phyloP scores from a whole-genome alignment of 1,140 invertebrate species.

The Formica selysi region DNA sequence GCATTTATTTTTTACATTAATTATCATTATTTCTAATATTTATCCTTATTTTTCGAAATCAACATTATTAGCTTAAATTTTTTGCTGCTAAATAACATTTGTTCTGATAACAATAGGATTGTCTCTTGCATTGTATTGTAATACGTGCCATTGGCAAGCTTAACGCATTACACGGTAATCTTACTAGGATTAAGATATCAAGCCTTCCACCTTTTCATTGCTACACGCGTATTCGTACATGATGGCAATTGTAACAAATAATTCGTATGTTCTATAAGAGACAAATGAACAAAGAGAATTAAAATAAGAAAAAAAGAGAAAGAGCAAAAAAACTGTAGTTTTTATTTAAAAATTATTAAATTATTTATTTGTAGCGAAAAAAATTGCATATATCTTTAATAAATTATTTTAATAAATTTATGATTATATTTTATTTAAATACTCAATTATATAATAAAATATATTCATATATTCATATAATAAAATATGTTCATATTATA shows the following conservation, averaged over 20 bases:
- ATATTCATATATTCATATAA: neutral
- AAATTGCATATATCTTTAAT: neutral
- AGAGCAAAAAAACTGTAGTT: neutral
- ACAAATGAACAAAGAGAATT: too few species aligned
- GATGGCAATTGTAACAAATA: neutral
- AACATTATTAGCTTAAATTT: neutral
- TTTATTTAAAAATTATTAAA: neutral
- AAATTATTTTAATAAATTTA: neutral
- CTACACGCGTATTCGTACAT: neutral
- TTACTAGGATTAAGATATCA: slow-evolving; percentile 13
- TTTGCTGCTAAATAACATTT: neutral
- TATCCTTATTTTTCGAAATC: neutral
- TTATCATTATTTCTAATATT: neutral
- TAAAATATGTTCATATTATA: neutral
- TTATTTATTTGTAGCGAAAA: neutral
- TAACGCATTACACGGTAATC: slow-evolving; percentile 20
- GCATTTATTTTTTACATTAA: neutral
- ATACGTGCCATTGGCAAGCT: neutral
- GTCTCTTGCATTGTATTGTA: neutral
- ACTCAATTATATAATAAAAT: neutral
- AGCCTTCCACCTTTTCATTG: slow-evolving; percentile 3
- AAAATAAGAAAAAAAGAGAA: too few species aligned
- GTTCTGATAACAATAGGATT: neutral
- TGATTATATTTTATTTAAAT: neutral
- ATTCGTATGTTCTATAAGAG: neutral